Base-by-base conservation (phyloP, 2,888 invertebrate species). In the Axea sp. region DNA sequence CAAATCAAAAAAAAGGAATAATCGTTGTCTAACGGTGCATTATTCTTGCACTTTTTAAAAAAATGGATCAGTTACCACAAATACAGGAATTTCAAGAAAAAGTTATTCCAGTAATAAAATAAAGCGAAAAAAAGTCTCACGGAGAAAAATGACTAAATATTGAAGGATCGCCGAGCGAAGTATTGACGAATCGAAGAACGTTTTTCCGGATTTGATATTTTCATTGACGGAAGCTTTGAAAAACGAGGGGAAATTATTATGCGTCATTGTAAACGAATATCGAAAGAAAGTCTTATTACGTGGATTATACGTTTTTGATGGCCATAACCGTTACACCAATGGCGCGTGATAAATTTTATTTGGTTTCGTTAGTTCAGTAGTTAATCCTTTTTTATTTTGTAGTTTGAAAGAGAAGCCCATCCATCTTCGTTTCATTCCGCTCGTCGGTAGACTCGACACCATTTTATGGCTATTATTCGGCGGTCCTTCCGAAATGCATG, bases 401-500 rank as follows among this genome's bases (percentile, higher is more conserved):
- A 53, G 17, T 35, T 35, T 49, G 28, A 64, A 68, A 74, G 59
- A 39, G 59, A 31, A 39, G 28, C 59, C 51, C 64, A 74, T 74
- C 59, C 45, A 74, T 69, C 74, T 69, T 74, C 69, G 59, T 74
- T 51, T 47, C 68, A 53, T 69, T 59, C 30, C 43, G 57, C 11
- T 62, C 43, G 41, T 15, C 67, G 60, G 73, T 51, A 57, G 49
- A 68, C 49, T 59, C 47, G 64, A 59, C 68, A 59, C 64, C 69
- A 53, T 65, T 69, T 74, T 64, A 74, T 65, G 59, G 47, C 65
- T 31, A 69, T 74, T 57, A 68, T 74, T 73, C 39, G 73, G 64
- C 51, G 64, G 73, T 74, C 68, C 73, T 74, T 74, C 68, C 73
- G 73, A 74, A 74, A 68, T 45, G 68, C 68, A 74, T 37, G 62